A percentile compares a stretch with the other conserved stretches of the same genome.
Conservation (phyloP, 2,888 invertebrate species). For the Minunthozetes semirufus region DNA sequence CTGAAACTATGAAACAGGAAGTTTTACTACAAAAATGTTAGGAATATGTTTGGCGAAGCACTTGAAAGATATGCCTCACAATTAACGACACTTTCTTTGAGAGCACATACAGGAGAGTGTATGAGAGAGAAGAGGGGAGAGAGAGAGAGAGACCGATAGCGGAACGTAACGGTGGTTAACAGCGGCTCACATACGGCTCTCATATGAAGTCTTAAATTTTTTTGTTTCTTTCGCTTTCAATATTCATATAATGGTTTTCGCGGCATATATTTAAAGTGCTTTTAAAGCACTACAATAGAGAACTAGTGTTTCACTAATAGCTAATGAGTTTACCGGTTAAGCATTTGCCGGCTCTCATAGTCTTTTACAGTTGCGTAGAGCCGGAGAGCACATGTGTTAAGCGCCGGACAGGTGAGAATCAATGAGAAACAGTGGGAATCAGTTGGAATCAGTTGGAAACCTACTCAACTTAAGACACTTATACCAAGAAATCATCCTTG, state of each 20-base stretch:
- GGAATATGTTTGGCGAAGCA: background rate
- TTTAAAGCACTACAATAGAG: constrained; percentile 15
- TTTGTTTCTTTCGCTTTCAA: background rate
- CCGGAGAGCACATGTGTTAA: constrained; percentile 22
- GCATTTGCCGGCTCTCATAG: background rate
- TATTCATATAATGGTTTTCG: background rate
- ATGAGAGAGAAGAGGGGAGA: background rate
- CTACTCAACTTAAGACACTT: background rate
- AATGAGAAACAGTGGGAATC: background rate
- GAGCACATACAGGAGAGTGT: background rate
- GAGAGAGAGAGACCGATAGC: background rate
- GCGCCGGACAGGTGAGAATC: constrained; percentile 27
- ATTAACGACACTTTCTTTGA: constrained; percentile 20
- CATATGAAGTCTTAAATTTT: background rate
- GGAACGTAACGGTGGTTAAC: constrained; percentile 29
- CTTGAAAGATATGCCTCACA: constrained; percentile 2
- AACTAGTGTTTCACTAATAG: constrained; percentile 29
- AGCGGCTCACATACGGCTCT: background rate
- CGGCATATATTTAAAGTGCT: constrained; percentile 17
- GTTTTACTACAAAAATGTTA: constrained; percentile 11
- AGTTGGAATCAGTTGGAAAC: constrained; percentile 19
- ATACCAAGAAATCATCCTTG: constrained; percentile 17
- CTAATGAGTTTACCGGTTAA: constrained; percentile 28
- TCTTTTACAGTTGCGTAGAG: background rate
- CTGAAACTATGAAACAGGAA: constrained; percentile 27